phyloP scores from a whole-genome alignment of 2,113 vertebrate genomes.

The Andinoacara biseriatus region DNA sequence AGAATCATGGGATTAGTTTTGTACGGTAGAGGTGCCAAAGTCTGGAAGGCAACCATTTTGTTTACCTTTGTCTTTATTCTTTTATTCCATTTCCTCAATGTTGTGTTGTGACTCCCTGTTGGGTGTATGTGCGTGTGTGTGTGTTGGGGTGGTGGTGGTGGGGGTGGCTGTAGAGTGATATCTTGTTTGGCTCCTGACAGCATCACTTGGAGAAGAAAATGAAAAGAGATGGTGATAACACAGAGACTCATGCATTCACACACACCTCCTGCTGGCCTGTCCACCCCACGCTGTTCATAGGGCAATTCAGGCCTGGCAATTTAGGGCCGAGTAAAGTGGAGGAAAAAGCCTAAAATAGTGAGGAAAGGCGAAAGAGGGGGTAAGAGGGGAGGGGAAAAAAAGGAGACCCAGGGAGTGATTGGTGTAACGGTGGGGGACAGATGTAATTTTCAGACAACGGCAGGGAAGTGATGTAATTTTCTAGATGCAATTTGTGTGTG shows the following conservation, averaged over 20 bases:
- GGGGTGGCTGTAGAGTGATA: conserved; percentile 63
- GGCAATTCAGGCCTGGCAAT: conserved; percentile 79
- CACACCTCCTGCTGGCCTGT: conserved; percentile 68
- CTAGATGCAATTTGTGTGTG: conserved; percentile 66
- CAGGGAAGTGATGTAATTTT: conserved; percentile 76
- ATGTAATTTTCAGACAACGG: conserved; percentile 78
- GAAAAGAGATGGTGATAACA: conserved; percentile 79
- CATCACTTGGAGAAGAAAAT: conserved; percentile 77
- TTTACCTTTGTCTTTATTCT: conserved; percentile 70
- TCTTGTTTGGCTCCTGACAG: conserved; percentile 82
- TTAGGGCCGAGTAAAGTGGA: conserved; percentile 77
- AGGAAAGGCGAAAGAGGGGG: conserved; percentile 33
- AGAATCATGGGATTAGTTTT: conserved; percentile 69
- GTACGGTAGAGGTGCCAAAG: conserved; percentile 28
- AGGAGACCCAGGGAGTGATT: conserved; percentile 74
- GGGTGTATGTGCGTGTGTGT: too few species aligned
- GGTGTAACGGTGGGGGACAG: conserved; percentile 76
- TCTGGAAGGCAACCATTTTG: conserved; percentile 70
- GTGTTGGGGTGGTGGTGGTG: conserved; percentile 1
- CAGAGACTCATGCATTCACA: conserved; percentile 63
- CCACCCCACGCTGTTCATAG: conserved; percentile 78
- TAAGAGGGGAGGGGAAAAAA: not conserved
- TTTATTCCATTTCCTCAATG: conserved; percentile 64
- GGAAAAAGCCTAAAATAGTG: conserved; percentile 66
- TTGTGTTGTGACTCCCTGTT: conserved; percentile 63